Evolutionary conservation across 2,888 invertebrate species (phyloP).

Genomic region (Drosophila phalerata): DNA sequence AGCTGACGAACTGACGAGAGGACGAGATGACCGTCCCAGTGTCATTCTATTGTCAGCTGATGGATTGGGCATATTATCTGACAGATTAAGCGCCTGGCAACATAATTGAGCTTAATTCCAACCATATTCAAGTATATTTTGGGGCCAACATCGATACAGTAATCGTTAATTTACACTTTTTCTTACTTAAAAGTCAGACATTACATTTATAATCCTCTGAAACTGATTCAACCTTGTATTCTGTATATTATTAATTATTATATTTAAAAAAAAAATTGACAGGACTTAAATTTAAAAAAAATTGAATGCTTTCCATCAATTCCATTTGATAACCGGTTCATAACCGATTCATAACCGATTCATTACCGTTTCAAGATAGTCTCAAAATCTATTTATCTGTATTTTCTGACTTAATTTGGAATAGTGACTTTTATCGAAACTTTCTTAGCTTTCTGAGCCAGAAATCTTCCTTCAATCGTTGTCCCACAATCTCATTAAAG

Average conservation of each 20-base stretch:
- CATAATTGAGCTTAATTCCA: constrained; percentile 43
- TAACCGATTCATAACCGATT: too few species aligned
- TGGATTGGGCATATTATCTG: constrained; percentile 63
- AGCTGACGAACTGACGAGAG: background rate
- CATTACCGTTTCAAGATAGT: background rate
- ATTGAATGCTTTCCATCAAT: too few species aligned
- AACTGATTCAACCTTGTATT: background rate
- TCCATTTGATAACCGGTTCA: background rate
- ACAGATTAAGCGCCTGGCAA: constrained; percentile 43
- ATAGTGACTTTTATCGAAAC: background rate
- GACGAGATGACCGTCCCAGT: constrained; percentile 25
- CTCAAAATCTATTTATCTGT: background rate
- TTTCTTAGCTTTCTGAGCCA: background rate
- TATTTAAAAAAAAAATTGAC: too few species aligned
- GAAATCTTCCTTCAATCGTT: background rate
- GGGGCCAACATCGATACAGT: background rate
- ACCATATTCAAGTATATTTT: constrained; percentile 26
- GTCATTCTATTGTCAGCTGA: constrained; percentile 41
- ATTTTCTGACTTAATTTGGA: background rate
- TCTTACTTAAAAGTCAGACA: constrained; percentile 1
- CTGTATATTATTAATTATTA: too few species aligned
- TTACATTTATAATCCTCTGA: background rate
- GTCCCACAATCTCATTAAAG: background rate
- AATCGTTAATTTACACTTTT: constrained; percentile 6
- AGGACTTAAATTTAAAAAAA: too few species aligned